These are phyloP conservation scores for Halictus ligatus DNA, from an alignment of 2,888 invertebrate species.

Conservation along the genomic window DNA sequence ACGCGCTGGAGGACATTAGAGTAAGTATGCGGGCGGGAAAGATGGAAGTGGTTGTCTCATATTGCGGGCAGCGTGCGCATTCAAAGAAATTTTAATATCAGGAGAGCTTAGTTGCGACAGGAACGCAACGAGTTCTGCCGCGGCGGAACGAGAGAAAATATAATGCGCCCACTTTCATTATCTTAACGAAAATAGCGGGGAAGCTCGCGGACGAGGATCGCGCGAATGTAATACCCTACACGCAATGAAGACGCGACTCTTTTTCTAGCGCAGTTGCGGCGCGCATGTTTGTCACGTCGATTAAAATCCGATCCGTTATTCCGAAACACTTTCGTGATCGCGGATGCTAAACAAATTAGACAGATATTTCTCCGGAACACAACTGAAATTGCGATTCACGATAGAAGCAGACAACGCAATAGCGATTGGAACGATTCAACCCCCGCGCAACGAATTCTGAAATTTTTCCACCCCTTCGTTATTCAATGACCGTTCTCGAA, in stretches of 20 bases:
- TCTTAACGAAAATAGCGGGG: slow-evolving; percentile 18
- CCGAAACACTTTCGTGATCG: no score
- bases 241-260: not conserved
- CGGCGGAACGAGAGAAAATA: not conserved
- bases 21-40: not conserved
- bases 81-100: slow-evolving; percentile 57
- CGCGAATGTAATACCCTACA: not conserved
- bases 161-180: slow-evolving; percentile 56
- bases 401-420: slow-evolving; percentile 7
- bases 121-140: not conserved
- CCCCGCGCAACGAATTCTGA: slow-evolving; percentile 14
- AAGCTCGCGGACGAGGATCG: slow-evolving; percentile 35
- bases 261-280: no score
- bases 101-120: slow-evolving; percentile 34
- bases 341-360: no score
- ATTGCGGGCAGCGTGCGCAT: slow-evolving; percentile 14
- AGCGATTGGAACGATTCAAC: slow-evolving; percentile 25
- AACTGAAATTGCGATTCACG: not conserved
- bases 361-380: not conserved
- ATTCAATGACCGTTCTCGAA: slow-evolving; percentile 30
- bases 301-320: no score
- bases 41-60: slow-evolving; percentile 7
- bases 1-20: slow-evolving; percentile 32
- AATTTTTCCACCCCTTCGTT: not conserved
- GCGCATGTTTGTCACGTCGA: no score